Evolutionary conservation across 2,797 vertebrate genomes (phyloP).

Genomic region (Girardinus metallicus): DNA sequence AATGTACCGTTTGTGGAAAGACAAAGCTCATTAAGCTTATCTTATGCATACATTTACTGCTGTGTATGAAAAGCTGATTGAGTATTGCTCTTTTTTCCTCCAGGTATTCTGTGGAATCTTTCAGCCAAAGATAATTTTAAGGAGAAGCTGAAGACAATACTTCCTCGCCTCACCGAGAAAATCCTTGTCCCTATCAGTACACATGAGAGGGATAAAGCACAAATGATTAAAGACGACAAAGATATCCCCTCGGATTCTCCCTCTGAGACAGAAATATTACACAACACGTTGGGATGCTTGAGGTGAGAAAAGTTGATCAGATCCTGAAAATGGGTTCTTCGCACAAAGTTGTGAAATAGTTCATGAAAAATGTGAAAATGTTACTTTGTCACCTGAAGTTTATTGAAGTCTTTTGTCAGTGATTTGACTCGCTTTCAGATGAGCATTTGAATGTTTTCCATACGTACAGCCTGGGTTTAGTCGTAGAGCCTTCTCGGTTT

Average conservation of each 20-base stretch:
- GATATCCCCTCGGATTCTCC: conserved; percentile 76
- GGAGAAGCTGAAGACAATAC: conserved; percentile 83
- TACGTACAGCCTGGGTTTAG: neutral
- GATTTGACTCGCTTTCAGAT: neutral
- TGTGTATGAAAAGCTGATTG: neutral
- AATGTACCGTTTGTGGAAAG: neutral
- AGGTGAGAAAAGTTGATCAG: conserved; percentile 79
- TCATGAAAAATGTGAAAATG: conserved; percentile 1
- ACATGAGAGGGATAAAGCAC: rapidly evolving
- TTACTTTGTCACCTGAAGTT: neutral
- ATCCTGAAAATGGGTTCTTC: neutral
- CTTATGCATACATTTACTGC: neutral
- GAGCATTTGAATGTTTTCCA: neutral
- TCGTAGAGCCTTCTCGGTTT: neutral
- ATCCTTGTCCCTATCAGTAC: conserved; percentile 85
- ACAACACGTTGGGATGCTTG: conserved; percentile 93
- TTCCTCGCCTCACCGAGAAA: conserved; percentile 84
- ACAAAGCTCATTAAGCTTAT: neutral
- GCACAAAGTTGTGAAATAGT: neutral
- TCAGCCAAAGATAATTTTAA: conserved; percentile 95
- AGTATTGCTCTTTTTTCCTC: neutral
- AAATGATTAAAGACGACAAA: rapidly evolving
- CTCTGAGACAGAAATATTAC: conserved; percentile 91
- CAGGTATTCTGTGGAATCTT: conserved; percentile 98
- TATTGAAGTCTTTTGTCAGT: neutral